phyloP scores from a whole-genome alignment of 1,140 invertebrate genomes.

The Hypothenemus hampei region DNA sequence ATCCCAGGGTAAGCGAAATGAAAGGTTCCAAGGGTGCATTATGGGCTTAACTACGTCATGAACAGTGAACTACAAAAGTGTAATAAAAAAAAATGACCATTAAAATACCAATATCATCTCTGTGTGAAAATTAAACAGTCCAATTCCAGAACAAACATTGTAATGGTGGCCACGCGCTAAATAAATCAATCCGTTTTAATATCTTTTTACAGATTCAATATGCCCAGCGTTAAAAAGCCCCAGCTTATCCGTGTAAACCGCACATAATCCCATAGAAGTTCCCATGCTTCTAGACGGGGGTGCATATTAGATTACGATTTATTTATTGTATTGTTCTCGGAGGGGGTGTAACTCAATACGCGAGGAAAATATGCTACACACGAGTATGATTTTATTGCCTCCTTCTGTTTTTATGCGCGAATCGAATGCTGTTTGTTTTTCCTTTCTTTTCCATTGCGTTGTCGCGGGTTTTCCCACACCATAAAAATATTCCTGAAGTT shows the following conservation, averaged over 20 bases:
- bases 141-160: slow-evolving; percentile 42
- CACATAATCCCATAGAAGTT: slow-evolving; percentile 37
- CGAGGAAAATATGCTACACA: slow-evolving; percentile 40
- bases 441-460: no score
- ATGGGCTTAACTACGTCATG: no score
- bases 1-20: no score
- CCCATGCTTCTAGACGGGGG: slow-evolving; percentile 35
- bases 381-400: slow-evolving; percentile 40
- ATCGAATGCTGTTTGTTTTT: slow-evolving; percentile 13
- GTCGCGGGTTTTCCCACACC: no score
- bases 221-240: slow-evolving; percentile 38
- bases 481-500: no score
- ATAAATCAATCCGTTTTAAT: slow-evolving; percentile 42
- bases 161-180: slow-evolving; percentile 38
- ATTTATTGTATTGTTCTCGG: slow-evolving; percentile 39
- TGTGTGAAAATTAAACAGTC: slow-evolving; percentile 42
- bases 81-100: no score
- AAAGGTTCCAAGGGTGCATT: no score
- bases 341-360: slow-evolving; percentile 42
- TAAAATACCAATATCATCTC: no score
- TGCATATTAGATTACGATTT: slow-evolving; percentile 44
- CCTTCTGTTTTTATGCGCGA: slow-evolving; percentile 15
- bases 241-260: slow-evolving; percentile 43
- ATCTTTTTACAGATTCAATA: slow-evolving; percentile 44
- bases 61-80: no score